Percentiles rank a stretch among this genome's conserved stretches.
phyloP scores from a whole-genome alignment of 2,113 vertebrate species.

The Rhegmatorhina hoffmannsi region DNA sequence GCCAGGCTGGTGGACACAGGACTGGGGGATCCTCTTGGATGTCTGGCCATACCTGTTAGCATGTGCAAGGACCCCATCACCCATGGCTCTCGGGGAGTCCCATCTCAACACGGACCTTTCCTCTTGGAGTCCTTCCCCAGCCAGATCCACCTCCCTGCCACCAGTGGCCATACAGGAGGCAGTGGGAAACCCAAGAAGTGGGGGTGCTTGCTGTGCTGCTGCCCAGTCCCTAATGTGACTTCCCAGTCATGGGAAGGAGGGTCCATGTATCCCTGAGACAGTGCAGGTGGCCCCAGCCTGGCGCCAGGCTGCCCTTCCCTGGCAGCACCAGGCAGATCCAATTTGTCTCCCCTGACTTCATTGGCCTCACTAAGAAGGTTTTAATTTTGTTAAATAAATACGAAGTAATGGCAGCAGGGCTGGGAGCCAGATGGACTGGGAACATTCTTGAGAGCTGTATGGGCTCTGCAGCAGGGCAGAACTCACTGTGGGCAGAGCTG shows the following conservation, averaged over 20 bases:
- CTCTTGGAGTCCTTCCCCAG: background rate
- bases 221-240: too few relatives aligned
- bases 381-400: conserved; percentile 64
- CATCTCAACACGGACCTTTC: background rate
- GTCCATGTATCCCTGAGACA: accelerated
- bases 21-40: accelerated
- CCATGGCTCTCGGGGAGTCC: accelerated
- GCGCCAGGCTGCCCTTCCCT: background rate
- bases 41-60: background rate
- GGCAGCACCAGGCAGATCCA: background rate
- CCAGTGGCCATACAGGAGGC: accelerated
- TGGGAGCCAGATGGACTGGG: conserved; percentile 20
- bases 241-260: accelerated
- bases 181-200: too few relatives aligned
- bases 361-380: conserved; percentile 24
- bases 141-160: background rate
- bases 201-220: background rate
- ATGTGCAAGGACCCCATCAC: accelerated
- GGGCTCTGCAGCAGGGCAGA: background rate
- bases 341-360: conserved; percentile 27
- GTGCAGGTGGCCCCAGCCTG: background rate
- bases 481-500: background rate
- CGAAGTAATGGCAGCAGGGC: background rate
- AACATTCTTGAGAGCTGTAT: background rate
- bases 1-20: background rate